Conservation (phyloP, 2,888 invertebrate genomes). For the Axea sp. region DNA sequence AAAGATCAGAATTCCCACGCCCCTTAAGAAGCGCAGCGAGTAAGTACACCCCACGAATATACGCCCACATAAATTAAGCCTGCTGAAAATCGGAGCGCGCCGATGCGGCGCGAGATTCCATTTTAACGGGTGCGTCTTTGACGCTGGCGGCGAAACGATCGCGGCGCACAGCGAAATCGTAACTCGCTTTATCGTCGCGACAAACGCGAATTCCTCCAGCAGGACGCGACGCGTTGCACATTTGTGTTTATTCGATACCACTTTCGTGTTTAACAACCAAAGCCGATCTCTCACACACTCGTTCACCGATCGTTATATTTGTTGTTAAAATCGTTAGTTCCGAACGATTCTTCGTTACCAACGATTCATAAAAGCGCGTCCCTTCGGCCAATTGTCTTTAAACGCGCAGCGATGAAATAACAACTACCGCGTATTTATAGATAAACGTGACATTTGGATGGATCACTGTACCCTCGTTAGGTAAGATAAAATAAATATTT, state of each 20-base stretch:
- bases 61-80: slow-evolving; percentile 70
- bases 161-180: slow-evolving; percentile 24
- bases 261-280: slow-evolving; percentile 23
- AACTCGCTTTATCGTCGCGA: slow-evolving; percentile 25
- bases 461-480: neutral
- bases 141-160: slow-evolving; percentile 23
- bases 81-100: slow-evolving; percentile 17
- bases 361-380: neutral
- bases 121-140: slow-evolving; percentile 30
- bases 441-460: neutral
- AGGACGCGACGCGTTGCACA: slow-evolving; percentile 11
- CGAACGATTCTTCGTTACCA: slow-evolving; percentile 4
- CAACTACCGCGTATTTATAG: neutral
- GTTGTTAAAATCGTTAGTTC: slow-evolving; percentile 23
- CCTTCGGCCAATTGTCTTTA: neutral
- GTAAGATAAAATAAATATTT: slow-evolving; percentile 4
- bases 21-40: slow-evolving; percentile 69
- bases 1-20: slow-evolving; percentile 17
- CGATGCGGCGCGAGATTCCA: slow-evolving; percentile 33
- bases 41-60: slow-evolving; percentile 68
- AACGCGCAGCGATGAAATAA: neutral
- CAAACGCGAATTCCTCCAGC: slow-evolving; percentile 23
- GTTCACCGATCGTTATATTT: slow-evolving; percentile 19
- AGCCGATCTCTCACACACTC: slow-evolving; percentile 22
- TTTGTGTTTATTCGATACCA: slow-evolving; percentile 28